Percentiles rank a stretch among this genome's conserved stretches.
Conservation (phyloP, 2,113 vertebrate species). For the Toxotes chatareus region DNA sequence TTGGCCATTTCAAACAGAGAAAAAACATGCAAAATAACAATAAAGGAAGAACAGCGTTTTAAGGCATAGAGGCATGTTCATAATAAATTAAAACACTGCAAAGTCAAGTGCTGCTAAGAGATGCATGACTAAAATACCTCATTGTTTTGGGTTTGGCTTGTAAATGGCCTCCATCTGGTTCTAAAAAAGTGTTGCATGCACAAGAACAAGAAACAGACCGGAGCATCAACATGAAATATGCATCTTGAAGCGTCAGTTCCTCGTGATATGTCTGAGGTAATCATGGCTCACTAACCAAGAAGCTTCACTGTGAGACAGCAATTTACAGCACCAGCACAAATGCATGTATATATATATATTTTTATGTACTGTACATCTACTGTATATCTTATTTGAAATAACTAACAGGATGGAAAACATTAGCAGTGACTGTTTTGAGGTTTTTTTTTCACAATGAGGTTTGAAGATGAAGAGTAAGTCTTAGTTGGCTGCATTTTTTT, state of each 20-base stretch:
- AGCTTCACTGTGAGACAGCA: slow-evolving; percentile 1
- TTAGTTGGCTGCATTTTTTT: neutral
- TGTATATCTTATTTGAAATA: neutral
- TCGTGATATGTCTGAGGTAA: slow-evolving; percentile 37
- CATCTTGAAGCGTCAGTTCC: slow-evolving; percentile 43
- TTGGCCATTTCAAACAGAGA: neutral
- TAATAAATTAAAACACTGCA: slow-evolving; percentile 57
- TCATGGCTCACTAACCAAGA: slow-evolving; percentile 30
- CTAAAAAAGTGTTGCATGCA: slow-evolving; percentile 72
- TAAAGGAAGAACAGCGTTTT: slow-evolving; percentile 21
- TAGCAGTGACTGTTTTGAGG: neutral
- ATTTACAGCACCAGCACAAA: neutral
- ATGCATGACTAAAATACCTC: slow-evolving; percentile 73
- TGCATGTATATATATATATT: neutral
- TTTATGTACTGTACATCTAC: neutral
- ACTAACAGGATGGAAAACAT: neutral
- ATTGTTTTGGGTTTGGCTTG: slow-evolving; percentile 69
- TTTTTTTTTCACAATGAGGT: slow-evolving; percentile 6
- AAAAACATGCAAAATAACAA: neutral
- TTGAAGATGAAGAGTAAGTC: neutral
- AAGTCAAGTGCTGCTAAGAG: slow-evolving; percentile 64
- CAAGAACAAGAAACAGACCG: slow-evolving; percentile 53
- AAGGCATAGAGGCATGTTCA: slow-evolving; percentile 19
- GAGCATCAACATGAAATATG: slow-evolving; percentile 65
- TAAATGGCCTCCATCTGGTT: slow-evolving; percentile 73